Conservation (phyloP, 2,797 vertebrate genomes). For the Lophius americanus region DNA sequence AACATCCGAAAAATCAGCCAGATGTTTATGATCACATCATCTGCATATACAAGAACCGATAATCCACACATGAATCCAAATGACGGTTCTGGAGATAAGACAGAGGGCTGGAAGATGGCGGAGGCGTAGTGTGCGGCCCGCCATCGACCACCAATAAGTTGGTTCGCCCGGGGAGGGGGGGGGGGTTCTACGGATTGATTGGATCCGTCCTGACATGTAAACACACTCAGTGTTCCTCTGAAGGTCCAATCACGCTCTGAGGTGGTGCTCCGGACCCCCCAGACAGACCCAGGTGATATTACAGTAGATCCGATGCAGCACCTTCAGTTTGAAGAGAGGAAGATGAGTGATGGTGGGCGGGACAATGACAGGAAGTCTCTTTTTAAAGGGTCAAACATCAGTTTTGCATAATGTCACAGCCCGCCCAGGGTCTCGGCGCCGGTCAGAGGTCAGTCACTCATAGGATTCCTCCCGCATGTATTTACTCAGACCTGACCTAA, state of each 20-base stretch:
- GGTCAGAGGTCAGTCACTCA: too few species aligned
- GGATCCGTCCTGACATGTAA: conserved; percentile 49
- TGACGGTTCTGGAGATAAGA: too few species aligned
- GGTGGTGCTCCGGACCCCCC: not conserved
- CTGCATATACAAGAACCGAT: too few species aligned
- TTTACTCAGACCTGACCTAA: too few species aligned
- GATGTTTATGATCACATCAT: too few species aligned
- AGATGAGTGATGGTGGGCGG: conserved; percentile 27
- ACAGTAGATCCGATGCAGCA: conserved; percentile 82
- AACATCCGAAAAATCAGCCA: too few species aligned
- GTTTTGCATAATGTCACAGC: conserved; percentile 70
- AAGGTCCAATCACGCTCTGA: not conserved
- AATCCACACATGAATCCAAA: too few species aligned
- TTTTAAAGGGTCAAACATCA: conserved; percentile 70
- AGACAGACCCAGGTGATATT: conserved; percentile 59
- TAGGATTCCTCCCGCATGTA: too few species aligned
- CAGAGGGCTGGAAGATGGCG: too few species aligned
- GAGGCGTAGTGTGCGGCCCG: too few species aligned
- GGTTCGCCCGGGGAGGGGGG: too few species aligned
- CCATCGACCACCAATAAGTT: too few species aligned
- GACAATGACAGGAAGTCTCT: conserved; percentile 34
- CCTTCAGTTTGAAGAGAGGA: conserved; percentile 71
- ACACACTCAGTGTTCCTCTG: conserved; percentile 53
- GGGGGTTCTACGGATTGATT: conserved; percentile 28
- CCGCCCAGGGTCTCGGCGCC: conserved; percentile 20